Base-by-base conservation (phyloP, 1,140 invertebrate genomes). In the Mercenaria mercenaria region DNA sequence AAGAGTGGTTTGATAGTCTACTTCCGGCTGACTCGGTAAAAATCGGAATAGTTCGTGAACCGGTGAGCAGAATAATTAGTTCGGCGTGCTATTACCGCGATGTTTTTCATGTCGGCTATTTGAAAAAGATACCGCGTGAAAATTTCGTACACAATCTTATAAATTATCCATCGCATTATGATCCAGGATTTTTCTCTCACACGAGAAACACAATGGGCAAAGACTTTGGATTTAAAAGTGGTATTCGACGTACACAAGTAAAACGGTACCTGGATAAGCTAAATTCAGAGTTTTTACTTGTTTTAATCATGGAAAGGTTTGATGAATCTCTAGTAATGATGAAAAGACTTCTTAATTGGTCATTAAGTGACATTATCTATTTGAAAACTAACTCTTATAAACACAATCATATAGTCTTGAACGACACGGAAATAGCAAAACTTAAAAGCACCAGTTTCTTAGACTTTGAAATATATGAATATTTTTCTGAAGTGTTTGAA, bases 241-340 rank as follows among this genome's bases (percentile, higher is more conserved):
- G 13, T 29, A 43, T 77, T 20, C 50, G 77, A 20, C 1, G 32
- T 0, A 50, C n/a, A 11, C 43, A 23, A 20, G 80, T 91, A 29
- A 43, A 67, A 32, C 11, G 67, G 26, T 92, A 87, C 26, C 52
- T 92, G 39, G 0, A 41, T 2, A 26, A 83, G 39, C 20, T 92
- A 23, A 74, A 85, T n/a, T 80, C 81, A 41, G 74, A 91, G 18
- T 97, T 97, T 91, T n/a, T n/a, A n/a, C n/a, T n/a, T n/a, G n/a
- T n/a, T n/a, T n/a, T n/a, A n/a, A n/a, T n/a, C n/a, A n/a, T 93
- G 6, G 96, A 97, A 91, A 93, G 95, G 80, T 96, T 97, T 92
- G 96, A 97, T 82, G 96, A 96, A 90, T 97, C 96, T 13, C 90
- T 97, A 29, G 93, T 97, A 37, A 91, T 97, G 23, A 91, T 97